A percentile compares a stretch with the other conserved stretches of the same genome.
These are phyloP conservation scores for Harlomillsia oculata DNA, from an alignment of 1,140 invertebrate genomes.

Conservation along the genomic window DNA sequence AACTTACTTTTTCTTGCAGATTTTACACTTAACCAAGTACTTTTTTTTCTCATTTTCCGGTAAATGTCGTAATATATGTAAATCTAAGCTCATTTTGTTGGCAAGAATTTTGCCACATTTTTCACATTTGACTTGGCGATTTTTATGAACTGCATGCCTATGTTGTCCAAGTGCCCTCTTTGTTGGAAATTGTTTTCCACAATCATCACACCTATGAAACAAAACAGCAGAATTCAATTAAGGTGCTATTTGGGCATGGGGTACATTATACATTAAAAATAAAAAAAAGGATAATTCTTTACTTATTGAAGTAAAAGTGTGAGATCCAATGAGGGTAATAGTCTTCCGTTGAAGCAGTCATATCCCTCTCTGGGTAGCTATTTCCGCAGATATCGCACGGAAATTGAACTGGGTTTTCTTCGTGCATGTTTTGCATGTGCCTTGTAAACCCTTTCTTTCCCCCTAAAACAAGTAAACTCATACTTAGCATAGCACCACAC, in stretches of 20 bases:
- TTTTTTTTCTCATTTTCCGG: constrained; percentile 25
- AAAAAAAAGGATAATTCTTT: neutral
- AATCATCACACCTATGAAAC: constrained; percentile 26
- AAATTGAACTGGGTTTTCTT: constrained; percentile 17
- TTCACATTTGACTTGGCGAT: constrained; percentile 19
- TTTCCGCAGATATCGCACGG: constrained; percentile 30
- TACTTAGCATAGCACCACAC: neutral
- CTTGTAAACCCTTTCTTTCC: constrained; percentile 24
- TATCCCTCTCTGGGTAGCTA: constrained; percentile 25
- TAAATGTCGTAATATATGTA: constrained; percentile 22
- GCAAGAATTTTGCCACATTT: constrained; percentile 27
- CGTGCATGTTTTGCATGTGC: constrained; percentile 20
- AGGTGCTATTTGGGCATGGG: neutral
- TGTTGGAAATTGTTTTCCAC: constrained; percentile 29
- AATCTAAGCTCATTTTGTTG: constrained; percentile 23
- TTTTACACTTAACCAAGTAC: constrained; percentile 21
- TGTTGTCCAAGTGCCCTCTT: constrained; percentile 27
- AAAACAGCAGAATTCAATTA: neutral
- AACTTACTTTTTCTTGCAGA: constrained; percentile 25
- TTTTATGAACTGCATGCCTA: constrained; percentile 28
- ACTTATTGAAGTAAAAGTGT: constrained; percentile 32
- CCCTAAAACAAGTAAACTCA: constrained; percentile 1
- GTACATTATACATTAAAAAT: neutral
- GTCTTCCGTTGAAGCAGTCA: constrained; percentile 27
- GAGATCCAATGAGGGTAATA: constrained; percentile 33